Conservation (phyloP, 92 coral and sea anemone species). For the Zoanthus gigantus region DNA sequence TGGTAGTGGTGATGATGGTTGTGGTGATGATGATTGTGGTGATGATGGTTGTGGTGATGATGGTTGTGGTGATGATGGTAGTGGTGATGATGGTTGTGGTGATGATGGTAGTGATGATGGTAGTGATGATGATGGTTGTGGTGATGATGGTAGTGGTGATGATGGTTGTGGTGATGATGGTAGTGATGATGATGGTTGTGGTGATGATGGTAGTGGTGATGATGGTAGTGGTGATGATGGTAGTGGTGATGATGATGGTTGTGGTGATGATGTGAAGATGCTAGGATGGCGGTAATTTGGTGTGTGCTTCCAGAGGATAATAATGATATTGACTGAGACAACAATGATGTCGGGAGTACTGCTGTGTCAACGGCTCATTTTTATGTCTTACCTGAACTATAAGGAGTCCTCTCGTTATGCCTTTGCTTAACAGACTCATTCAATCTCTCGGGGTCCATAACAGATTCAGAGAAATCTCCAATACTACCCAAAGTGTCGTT, state of each 20-base stretch:
- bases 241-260: neutral
- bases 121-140: neutral
- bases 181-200: neutral
- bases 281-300: neutral
- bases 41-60: no score
- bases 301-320: neutral
- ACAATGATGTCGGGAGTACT: neutral
- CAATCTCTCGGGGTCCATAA: constrained; percentile 26
- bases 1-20: no score
- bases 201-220: neutral
- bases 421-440: constrained; percentile 1
- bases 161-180: neutral
- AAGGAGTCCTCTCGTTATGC: constrained; percentile 25
- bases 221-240: neutral
- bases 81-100: neutral
- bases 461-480: constrained; percentile 44
- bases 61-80: neutral
- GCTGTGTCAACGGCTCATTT: neutral
- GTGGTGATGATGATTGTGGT: no score
- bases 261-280: neutral
- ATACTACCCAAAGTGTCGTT: constrained; percentile 34
- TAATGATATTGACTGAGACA: neutral
- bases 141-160: neutral
- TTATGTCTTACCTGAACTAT: neutral
- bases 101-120: neutral